phyloP scores from a whole-genome alignment of 1,140 invertebrate species.

The Drosophila virilis region DNA sequence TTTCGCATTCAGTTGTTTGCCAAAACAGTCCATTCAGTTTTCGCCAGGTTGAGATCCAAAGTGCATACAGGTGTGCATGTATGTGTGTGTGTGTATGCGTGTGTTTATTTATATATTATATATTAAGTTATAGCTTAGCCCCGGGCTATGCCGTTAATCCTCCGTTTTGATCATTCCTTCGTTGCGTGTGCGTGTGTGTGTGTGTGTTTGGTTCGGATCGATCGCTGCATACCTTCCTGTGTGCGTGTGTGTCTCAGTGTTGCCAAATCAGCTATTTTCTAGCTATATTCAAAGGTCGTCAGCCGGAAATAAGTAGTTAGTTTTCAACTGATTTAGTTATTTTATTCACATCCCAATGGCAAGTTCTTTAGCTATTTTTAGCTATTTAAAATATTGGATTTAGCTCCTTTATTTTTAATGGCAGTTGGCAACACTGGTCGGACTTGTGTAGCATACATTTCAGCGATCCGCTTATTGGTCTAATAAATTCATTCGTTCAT shows the following conservation, averaged over 20 bases:
- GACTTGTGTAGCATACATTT: constrained; percentile 36
- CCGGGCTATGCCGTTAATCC: constrained; percentile 5
- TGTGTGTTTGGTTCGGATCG: not conserved
- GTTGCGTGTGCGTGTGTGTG: constrained; percentile 1
- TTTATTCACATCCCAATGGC: too few relatives aligned
- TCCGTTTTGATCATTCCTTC: not conserved
- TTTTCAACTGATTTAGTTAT: too few relatives aligned
- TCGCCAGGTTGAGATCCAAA: constrained; percentile 41
- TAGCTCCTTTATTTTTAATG: too few relatives aligned
- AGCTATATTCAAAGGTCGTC: too few relatives aligned
- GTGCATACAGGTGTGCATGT: constrained; percentile 22
- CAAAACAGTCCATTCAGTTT: constrained; percentile 37
- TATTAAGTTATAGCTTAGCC: constrained; percentile 6
- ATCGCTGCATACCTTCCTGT: too few relatives aligned
- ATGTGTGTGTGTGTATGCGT: constrained; percentile 1
- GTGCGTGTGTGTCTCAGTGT: constrained; percentile 2
- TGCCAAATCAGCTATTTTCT: not conserved
- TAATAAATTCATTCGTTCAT: constrained; percentile 81
- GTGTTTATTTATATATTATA: constrained; percentile 2
- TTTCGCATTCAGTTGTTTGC: constrained; percentile 34
- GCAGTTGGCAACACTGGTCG: not conserved
- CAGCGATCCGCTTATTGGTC: constrained; percentile 67
- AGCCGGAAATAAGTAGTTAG: too few relatives aligned
- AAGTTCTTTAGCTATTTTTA: too few relatives aligned
- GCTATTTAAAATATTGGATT: too few relatives aligned